These are phyloP conservation scores for Hippoglossus stenolepis DNA, from an alignment of 2,113 vertebrate species.

Conservation along the genomic window DNA sequence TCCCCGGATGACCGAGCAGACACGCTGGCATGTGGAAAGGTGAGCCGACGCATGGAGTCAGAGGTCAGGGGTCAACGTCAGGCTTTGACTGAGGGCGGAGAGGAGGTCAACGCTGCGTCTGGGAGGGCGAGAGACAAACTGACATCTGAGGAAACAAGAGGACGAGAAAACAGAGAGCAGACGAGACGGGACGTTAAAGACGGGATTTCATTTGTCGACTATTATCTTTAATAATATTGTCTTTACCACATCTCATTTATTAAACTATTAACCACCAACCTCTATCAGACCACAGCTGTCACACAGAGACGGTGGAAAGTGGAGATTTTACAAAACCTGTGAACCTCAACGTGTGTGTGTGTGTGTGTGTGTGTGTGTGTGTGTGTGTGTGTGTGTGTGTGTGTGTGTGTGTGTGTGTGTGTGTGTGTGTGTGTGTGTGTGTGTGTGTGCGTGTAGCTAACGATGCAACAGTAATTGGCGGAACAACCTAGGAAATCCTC, in stretches of 20 bases:
- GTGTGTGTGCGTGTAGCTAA: not conserved
- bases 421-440: not conserved
- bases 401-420: not conserved
- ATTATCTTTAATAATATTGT: no score
- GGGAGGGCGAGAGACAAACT: not conserved
- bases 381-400: no score
- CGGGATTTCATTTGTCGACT: no score
- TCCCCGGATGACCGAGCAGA: constrained; percentile 17
- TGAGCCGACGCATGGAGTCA: constrained; percentile 15
- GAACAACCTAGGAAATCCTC: no score
- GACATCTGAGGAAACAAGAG: not conserved
- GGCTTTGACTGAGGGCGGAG: constrained; percentile 37
- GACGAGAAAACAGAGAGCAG: not conserved
- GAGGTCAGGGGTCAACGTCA: constrained; percentile 45
- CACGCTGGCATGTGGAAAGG: constrained; percentile 22
- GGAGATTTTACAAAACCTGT: no score
- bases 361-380: no score
- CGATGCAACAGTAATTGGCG: no score
- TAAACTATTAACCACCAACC: no score
- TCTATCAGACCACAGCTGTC: no score
- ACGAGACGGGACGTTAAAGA: not conserved
- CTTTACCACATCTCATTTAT: no score
- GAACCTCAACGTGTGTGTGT: no score
- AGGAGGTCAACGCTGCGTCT: not conserved
- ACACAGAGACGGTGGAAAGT: no score